These are phyloP conservation scores for Limnephilus rhombicus DNA, from an alignment of 2,888 invertebrate species.

Conservation along the genomic window DNA sequence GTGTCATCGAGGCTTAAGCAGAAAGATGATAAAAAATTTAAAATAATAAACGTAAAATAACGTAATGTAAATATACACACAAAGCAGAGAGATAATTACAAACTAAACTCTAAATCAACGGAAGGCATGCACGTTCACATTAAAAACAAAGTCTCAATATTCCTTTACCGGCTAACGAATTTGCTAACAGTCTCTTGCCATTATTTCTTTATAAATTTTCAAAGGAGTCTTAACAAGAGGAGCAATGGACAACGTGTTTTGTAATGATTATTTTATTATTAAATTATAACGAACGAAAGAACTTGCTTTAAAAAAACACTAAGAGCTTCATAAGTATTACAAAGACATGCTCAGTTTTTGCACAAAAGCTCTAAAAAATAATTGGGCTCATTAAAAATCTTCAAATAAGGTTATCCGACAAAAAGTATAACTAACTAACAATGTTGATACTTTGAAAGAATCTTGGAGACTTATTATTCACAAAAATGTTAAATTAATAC, in stretches of 20 bases:
- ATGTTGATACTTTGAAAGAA: neutral
- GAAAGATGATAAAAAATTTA: too few species aligned
- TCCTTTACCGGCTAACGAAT: constrained; percentile 24
- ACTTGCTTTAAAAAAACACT: neutral
- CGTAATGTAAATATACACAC: too few species aligned
- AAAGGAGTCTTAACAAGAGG: constrained; percentile 4
- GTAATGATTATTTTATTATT: neutral
- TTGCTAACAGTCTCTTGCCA: neutral
- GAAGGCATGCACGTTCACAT: neutral
- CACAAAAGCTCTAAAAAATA: neutral
- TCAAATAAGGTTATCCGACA: neutral
- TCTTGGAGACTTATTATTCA: neutral
- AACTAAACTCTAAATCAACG: neutral
- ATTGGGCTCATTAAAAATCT: neutral
- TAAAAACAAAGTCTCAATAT: constrained; percentile 11
- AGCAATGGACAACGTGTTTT: neutral
- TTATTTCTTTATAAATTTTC: constrained; percentile 3
- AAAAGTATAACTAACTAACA: neutral
- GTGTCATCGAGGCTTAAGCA: too few species aligned
- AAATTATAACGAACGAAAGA: neutral
- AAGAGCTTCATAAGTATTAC: neutral
- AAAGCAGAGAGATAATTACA: too few species aligned
- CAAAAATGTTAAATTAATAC: neutral
- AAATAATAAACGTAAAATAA: too few species aligned
- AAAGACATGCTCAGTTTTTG: neutral